Evolutionary conservation across 2,888 invertebrate genomes (phyloP).

Genomic region (Parasteatoda lunata): DNA sequence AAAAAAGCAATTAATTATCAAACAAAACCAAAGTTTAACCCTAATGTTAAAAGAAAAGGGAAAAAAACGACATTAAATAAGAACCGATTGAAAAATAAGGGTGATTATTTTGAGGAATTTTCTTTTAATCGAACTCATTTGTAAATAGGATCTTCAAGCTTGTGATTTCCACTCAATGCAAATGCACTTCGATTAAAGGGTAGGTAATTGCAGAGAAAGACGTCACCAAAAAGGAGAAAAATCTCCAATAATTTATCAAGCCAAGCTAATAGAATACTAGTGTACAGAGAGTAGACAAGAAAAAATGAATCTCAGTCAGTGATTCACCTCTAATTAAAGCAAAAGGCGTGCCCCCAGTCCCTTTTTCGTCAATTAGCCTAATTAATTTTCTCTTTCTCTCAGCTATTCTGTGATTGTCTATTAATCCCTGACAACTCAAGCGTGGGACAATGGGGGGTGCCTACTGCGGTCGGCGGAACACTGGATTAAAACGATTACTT

Average conservation of each 20-base stretch:
- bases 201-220: neutral
- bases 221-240: neutral
- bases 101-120: no score
- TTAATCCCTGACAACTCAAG: constrained; percentile 50
- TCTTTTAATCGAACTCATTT: no score
- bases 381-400: constrained; percentile 43
- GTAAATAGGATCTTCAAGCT: neutral
- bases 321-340: constrained; percentile 44
- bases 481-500: constrained; percentile 52
- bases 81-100: no score
- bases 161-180: constrained; percentile 2
- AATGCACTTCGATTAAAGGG: neutral
- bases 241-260: constrained; percentile 38
- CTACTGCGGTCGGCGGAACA: constrained; percentile 27
- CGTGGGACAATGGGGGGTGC: neutral
- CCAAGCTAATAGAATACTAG: constrained; percentile 15
- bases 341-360: constrained; percentile 4
- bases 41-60: no score
- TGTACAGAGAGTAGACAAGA: neutral
- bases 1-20: no score
- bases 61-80: no score
- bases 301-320: neutral
- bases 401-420: constrained; percentile 36
- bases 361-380: constrained; percentile 60
- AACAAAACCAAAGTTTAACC: no score